Base-by-base conservation (phyloP, 2,797 vertebrate genomes). In the Hirundo rustica region DNA sequence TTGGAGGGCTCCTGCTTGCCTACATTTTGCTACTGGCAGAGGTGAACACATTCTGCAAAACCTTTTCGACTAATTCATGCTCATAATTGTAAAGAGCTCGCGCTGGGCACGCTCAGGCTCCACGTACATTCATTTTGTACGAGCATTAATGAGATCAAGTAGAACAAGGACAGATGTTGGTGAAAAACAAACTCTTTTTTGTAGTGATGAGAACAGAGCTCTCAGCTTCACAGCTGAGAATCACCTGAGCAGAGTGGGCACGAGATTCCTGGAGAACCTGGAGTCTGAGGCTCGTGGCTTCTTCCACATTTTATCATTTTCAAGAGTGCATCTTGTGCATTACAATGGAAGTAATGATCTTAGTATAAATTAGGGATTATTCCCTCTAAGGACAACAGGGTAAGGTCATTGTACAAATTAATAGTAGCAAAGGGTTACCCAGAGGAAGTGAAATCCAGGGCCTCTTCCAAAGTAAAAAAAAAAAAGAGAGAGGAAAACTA, bases 141-240 rank as follows among this genome's bases (percentile, higher is more conserved):
- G 53, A 88, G 47, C 19, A 13, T 74, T 95, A 92, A 93, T 92
- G 94, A 95, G 89, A 85, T 92, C 85, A 90, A 85, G 76, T 70
- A 92, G 79, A 92, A 67, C 91, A 93, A 95, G 88, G 83, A 73
- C 77, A 92, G 83, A 90, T 84, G 80, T 66, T 93, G 67, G 57
- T 76, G 57, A 53, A 96, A 95, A 94, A 86, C 57, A 81, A 90
- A 74, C 66, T 86, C 40, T 19, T 60, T 12, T 78, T 86, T 86
- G 76, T 61, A 54, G 42, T 40, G 48, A 64, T 51, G 64, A 84
- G 58, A 84, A 53, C 5, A 83, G 45, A 89, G 53, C 19, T 89
- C 45, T 38, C 0, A 0, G 84, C 15, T 86, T 48, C 48, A 2
- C 5, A 50, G 67, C 40, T 61, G 65, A 64, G 58, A 75, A 60